phyloP scores from a whole-genome alignment of 2,797 vertebrate species.

The Eulemur mongoz region DNA sequence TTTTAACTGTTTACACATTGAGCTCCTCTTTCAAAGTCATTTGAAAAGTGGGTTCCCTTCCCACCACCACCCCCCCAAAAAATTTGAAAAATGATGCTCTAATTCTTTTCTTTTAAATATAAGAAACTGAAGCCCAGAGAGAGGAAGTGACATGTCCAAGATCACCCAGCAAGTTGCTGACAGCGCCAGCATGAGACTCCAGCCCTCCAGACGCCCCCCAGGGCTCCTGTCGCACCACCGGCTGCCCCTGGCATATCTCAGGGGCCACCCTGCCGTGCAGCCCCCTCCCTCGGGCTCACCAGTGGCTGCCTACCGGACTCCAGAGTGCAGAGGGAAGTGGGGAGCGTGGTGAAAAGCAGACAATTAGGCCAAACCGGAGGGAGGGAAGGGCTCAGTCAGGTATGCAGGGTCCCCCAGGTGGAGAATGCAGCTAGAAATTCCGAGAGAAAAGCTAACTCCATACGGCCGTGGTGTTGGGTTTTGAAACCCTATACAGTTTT shows the following conservation, averaged over 20 bases:
- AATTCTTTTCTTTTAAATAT: background rate
- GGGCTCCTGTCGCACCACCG: background rate
- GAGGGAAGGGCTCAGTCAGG: background rate
- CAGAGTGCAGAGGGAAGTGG: background rate
- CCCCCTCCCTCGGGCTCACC: background rate
- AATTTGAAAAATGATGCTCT: background rate
- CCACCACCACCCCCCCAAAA: too few relatives aligned
- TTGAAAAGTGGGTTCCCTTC: background rate
- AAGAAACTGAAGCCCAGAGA: background rate
- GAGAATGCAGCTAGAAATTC: constrained; percentile 3
- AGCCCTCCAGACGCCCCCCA: fast-evolving
- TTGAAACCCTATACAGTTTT: constrained; percentile 80
- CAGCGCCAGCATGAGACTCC: background rate
- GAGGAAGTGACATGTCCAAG: background rate
- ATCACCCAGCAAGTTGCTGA: background rate
- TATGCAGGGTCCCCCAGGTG: background rate
- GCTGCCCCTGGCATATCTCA: fast-evolving
- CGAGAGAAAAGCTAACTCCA: constrained; percentile 4
- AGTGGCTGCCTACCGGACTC: background rate
- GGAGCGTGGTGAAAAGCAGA: background rate
- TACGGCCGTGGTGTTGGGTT: constrained; percentile 53
- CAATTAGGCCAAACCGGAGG: background rate
- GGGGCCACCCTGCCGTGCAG: background rate
- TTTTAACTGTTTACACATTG: background rate
- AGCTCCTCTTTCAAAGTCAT: background rate